Conservation (phyloP, 2,888 invertebrate species). For the Epicampocera succincta region DNA sequence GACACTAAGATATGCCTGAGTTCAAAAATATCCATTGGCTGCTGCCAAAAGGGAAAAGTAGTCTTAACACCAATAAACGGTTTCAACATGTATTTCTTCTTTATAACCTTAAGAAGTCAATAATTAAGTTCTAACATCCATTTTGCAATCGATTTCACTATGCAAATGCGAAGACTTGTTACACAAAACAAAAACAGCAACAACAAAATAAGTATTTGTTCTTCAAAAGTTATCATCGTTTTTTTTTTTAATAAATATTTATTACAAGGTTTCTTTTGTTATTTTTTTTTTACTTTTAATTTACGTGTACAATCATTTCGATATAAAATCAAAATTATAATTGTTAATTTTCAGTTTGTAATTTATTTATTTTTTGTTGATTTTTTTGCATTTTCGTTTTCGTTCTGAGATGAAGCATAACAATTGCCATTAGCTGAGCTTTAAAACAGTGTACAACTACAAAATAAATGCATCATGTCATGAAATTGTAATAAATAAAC, state of each 20-base stretch:
- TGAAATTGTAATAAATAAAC: constrained; percentile 46
- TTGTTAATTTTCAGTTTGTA: constrained; percentile 47
- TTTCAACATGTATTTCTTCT: too few relatives aligned
- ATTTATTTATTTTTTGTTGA: background rate
- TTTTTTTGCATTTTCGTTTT: constrained; percentile 5
- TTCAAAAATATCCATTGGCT: too few relatives aligned
- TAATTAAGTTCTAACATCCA: background rate
- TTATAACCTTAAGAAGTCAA: background rate
- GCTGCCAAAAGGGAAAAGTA: too few relatives aligned
- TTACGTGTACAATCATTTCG: constrained; percentile 35
- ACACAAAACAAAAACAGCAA: background rate
- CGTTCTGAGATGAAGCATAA: constrained; percentile 62
- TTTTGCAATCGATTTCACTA: constrained; percentile 9
- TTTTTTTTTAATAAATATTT: constrained; percentile 31
- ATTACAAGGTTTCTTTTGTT: constrained; percentile 56
- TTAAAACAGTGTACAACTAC: constrained; percentile 11
- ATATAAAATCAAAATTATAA: constrained; percentile 56
- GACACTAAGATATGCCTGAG: too few relatives aligned
- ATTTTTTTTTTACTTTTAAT: constrained; percentile 16
- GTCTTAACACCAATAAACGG: too few relatives aligned
- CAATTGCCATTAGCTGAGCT: constrained; percentile 53
- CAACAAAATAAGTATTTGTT: background rate
- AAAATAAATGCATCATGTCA: constrained; percentile 34
- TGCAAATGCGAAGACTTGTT: constrained; percentile 3
- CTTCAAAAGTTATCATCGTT: constrained; percentile 18